Base-by-base conservation (phyloP, 2,113 vertebrate species). In the Zosterops borbonicus region DNA sequence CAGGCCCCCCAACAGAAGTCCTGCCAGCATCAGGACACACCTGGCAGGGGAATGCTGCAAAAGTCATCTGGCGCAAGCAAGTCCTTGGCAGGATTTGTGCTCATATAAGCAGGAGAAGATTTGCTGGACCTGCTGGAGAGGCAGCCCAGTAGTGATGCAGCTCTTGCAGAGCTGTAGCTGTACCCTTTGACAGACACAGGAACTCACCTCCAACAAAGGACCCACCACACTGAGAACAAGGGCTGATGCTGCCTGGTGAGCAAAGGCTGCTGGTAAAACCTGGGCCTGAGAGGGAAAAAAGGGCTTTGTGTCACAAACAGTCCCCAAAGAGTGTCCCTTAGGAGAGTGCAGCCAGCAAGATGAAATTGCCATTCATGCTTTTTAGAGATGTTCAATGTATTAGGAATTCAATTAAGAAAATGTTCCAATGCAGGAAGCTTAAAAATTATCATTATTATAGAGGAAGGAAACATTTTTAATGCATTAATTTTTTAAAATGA, bases 331-430 rank as follows among this genome's bases (percentile, higher is more conserved):
- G 13, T 0, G 0, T 67, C 55, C 67, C 70, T 87, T 39, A 69
- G 59, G 90, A 92, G 67, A 80, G 71, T 9, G 33, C 58, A 89
- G 83, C 64, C 65, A 62, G 76, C 68, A 70, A 83, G 85, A 91
- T 83, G 78, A 91, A 95, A 88, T 77, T 85, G 67, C 82, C 82
- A 90, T 95, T 96, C 92, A 90, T 96, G 94, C 89, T 90, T 91
- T 90, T 95, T 93, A 94, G 84, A 94, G 82, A 92, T 77, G 55
- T 53, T 95, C 93, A 94, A 18, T 77, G 82, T 91, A 95, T 87
- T 63, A 90, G 35, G 87, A 96, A 96, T 97, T 95, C 87, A 96
- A 91, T 97, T 97, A 95, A 94, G 91, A 93, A 88, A 95, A 97
- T 86, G 94, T 92, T 97, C 84, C 71, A 83, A 71, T 91, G 75